A percentile compares a stretch with the other conserved stretches of the same genome.
phyloP scores from a whole-genome alignment of 2,797 vertebrate genomes.

The Pseudochirops cupreus region DNA sequence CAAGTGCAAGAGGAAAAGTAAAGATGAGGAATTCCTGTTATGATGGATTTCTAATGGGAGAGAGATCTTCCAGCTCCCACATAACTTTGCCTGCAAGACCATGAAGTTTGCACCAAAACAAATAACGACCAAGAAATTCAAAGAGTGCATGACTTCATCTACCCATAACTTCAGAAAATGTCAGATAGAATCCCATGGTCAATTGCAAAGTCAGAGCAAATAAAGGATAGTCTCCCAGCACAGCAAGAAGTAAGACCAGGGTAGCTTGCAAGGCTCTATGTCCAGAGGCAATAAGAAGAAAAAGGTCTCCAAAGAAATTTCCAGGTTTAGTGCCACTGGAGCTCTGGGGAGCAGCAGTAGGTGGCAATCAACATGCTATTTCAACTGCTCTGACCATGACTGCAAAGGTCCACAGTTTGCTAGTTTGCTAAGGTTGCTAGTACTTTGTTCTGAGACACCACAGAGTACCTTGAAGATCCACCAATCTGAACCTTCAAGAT shows the following conservation, averaged over 20 bases:
- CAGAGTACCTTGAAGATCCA: not conserved
- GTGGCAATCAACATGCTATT: not conserved
- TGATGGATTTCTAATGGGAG: not conserved
- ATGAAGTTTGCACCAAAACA: not conserved
- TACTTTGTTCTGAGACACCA: not conserved
- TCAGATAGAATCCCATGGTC: not conserved
- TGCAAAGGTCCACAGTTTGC: not conserved
- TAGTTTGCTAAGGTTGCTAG: not conserved
- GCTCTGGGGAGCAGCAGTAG: not conserved
- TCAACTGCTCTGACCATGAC: not conserved
- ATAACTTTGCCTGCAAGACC: not conserved
- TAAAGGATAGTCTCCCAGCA: not conserved
- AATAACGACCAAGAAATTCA: not conserved
- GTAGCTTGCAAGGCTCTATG: not conserved
- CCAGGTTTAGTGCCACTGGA: not conserved
- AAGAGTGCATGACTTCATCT: not conserved
- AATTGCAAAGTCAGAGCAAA: not conserved
- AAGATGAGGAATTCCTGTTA: not conserved
- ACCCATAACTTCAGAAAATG: not conserved
- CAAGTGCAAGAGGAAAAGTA: not conserved
- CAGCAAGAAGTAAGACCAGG: not conserved
- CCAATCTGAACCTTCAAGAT: not conserved
- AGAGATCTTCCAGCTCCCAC: not conserved
- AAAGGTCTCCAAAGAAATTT: not conserved
- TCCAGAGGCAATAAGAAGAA: not conserved